Evolutionary conservation across 2,113 vertebrate genomes (phyloP).

Genomic region (Crotophaga sulcirostris): DNA sequence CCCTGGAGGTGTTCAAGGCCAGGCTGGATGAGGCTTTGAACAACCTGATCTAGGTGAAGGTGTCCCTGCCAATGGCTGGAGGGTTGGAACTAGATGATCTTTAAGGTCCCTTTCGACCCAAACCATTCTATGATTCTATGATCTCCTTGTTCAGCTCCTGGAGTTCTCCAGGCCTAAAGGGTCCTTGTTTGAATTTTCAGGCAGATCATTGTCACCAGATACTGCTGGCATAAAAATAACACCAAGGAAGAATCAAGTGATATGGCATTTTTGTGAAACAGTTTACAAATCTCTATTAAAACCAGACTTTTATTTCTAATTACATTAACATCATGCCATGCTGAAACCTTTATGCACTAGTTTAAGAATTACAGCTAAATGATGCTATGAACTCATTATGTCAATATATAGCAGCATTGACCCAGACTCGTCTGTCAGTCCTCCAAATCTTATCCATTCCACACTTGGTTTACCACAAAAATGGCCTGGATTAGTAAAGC

Average conservation of each 20-base stretch:
- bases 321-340: not conserved
- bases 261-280: not conserved
- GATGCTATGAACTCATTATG: not conserved
- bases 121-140: too few species aligned
- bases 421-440: not conserved
- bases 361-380: not conserved
- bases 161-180: not conserved
- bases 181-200: not conserved
- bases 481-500: not conserved
- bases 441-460: not conserved
- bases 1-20: too few species aligned
- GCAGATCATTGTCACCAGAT: not conserved
- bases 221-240: not conserved
- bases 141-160: not conserved
- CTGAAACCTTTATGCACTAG: not conserved
- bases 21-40: too few species aligned
- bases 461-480: constrained; percentile 26
- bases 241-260: not conserved
- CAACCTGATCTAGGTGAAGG: too few species aligned
- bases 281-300: constrained; percentile 6
- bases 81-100: too few species aligned
- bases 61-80: too few species aligned
- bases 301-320: not conserved
- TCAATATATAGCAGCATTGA: not conserved
- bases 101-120: too few species aligned